Conservation (phyloP, 1,140 invertebrate genomes). For the Elymnias hypermnestra region DNA sequence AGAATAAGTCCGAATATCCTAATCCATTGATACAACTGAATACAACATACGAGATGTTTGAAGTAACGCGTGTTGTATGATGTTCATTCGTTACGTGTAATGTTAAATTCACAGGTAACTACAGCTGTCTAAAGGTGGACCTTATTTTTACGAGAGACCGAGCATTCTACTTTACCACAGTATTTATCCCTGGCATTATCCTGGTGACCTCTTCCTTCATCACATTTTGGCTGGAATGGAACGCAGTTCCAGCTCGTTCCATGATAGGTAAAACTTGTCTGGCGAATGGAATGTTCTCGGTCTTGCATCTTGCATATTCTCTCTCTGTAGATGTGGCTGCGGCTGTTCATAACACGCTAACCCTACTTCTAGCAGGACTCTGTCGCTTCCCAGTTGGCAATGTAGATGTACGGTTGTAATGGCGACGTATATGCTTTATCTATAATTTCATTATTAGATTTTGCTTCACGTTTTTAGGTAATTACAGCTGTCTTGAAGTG, state of each 20-base stretch:
- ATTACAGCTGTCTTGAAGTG: slow-evolving; percentile 95
- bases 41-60: slow-evolving; percentile 18
- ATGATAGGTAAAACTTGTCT: slow-evolving; percentile 86
- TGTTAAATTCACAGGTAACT: slow-evolving; percentile 84
- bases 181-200: slow-evolving; percentile 94
- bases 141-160: slow-evolving; percentile 88
- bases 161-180: slow-evolving; percentile 93
- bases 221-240: slow-evolving; percentile 95
- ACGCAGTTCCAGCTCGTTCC: slow-evolving; percentile 91
- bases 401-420: slow-evolving; percentile 23
- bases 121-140: slow-evolving; percentile 92
- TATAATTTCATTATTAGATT: slow-evolving; percentile 53
- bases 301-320: slow-evolving; percentile 58
- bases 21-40: slow-evolving; percentile 20
- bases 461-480: slow-evolving; percentile 83
- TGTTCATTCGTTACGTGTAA: slow-evolving; percentile 46
- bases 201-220: slow-evolving; percentile 94
- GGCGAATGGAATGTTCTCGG: slow-evolving; percentile 59
- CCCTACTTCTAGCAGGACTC: slow-evolving; percentile 42
- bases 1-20: slow-evolving; percentile 51
- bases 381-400: slow-evolving; percentile 36
- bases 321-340: slow-evolving; percentile 54
- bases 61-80: slow-evolving; percentile 21
- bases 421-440: slow-evolving; percentile 28
- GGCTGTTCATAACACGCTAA: slow-evolving; percentile 64